phyloP scores from a whole-genome alignment of 2,113 vertebrate species.

The Kryptolebias marmoratus region DNA sequence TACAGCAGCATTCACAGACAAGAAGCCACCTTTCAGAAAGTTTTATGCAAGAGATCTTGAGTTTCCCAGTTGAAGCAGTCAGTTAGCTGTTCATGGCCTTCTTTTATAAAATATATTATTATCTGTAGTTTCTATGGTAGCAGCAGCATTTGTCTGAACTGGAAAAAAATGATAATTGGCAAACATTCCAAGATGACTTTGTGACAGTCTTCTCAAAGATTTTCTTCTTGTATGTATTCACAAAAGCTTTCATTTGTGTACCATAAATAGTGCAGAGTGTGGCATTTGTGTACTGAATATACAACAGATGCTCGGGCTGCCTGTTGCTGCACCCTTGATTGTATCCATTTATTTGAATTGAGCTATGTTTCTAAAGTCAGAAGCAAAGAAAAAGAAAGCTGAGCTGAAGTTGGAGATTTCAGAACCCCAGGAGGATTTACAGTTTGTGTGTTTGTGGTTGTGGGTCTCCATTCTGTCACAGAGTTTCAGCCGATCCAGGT shows the following conservation, averaged over 20 bases:
- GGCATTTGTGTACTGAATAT: slow-evolving; percentile 46
- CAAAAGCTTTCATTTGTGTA: slow-evolving; percentile 34
- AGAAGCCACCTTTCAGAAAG: slow-evolving; percentile 36
- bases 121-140: slow-evolving; percentile 27
- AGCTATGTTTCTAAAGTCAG: not conserved
- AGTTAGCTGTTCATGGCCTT: slow-evolving; percentile 22
- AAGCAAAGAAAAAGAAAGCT: not conserved
- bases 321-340: not conserved
- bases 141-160: slow-evolving; percentile 12
- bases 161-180: slow-evolving; percentile 58
- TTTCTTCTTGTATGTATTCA: slow-evolving; percentile 25
- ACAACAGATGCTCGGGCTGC: slow-evolving; percentile 12
- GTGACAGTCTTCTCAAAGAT: slow-evolving; percentile 21
- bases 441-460: not conserved
- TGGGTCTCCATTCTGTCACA: not conserved
- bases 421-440: not conserved
- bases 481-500: slow-evolving; percentile 25
- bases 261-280: slow-evolving; percentile 29
- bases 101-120: slow-evolving; percentile 25
- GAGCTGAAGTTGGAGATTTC: slow-evolving; percentile 13
- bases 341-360: slow-evolving; percentile 7
- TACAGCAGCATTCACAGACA: slow-evolving; percentile 36
- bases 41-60: slow-evolving; percentile 31
- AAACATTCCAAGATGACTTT: slow-evolving; percentile 46
- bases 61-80: slow-evolving; percentile 42